Base-by-base conservation (phyloP, 2,888 invertebrate genomes). In the Drosophila engyochracea region DNA sequence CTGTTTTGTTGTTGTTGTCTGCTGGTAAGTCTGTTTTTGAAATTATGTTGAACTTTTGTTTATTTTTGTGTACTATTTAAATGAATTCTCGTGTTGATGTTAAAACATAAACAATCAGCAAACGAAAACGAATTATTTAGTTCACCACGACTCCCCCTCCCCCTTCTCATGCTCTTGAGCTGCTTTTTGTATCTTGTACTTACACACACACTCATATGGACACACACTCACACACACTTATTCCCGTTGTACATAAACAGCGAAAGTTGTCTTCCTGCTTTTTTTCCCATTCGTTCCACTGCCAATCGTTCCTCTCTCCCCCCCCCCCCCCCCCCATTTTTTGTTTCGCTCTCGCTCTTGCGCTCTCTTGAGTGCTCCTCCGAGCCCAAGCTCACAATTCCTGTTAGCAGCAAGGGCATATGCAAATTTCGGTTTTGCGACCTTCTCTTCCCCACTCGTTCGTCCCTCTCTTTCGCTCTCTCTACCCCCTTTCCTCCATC, bases 261-360 rank as follows among this genome's bases (percentile, higher is more conserved):
- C 91, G 91, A 91, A 91, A 91, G 91, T 91, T 91, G 89, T 89
- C 87, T 90, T 90, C 91, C 91, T 81, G 90, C 84, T 58, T 69
- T 84, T 84, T 90, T 81, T 78, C 76, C 60, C 79, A 59, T 28
- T 70, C 61, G 52, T 53, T 66, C 65, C 59, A 30, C 37, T 41
- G 57, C 41, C 59, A 41, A 59, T 69, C 44, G 54, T 49, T 68
- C 79, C 70, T 68, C 41, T 12, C 49, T 65, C 55, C 14, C 52
- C 67, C 57, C 68, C 79, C 70, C 70, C 41, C 74, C 70, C 70
- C 41, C 7, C 52, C 64, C 57, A 41, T 69, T 31, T 78, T 73
- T 72, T 49, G 63, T 60, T 66, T 52, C 30, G 25, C 12, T 41
- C 44, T 70, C 28, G 49, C 70, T 73, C 57, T 66, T 39, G n/a